Base-by-base conservation (phyloP, 2,888 invertebrate genomes). In the Ophonus ardosiacus region DNA sequence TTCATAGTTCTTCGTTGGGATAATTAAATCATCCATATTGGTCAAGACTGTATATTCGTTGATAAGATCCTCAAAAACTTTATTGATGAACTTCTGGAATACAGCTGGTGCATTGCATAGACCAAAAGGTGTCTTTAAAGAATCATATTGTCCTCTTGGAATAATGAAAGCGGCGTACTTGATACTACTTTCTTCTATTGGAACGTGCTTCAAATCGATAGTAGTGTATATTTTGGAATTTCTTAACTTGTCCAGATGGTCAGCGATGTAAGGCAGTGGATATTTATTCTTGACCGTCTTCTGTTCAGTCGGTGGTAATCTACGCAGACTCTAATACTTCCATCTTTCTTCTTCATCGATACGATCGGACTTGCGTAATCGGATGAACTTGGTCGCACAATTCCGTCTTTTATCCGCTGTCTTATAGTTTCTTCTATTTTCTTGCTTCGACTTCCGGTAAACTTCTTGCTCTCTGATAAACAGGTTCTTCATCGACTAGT, bases 121-220 rank as follows among this genome's bases (percentile, higher is more conserved):
- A n/a, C n/a, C n/a, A n/a, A n/a, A n/a, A n/a, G n/a, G n/a, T n/a
- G n/a, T n/a, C n/a, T 88, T 89, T 17, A 87, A 65, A 81, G 90
- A 89, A 84, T 90, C 90, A 86, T 87, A 89, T 56, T 88, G 89
- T 21, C 88, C 88, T 86, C 87, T 86, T 4, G 86, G 88, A 10
- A 88, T 88, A 5, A 89, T 88, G 86, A 90, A 90, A 0, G 90
- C 85, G 0, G 89, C 89, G 56, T 89, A 89, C 85, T 88, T 88
- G 0, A 82, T 43, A 13, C 87, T 86, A 15, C 83, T 76, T 43
- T 85, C 68, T 7, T 87, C 85, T 0, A 89, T 83, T 6, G 85
- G 85, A 7, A 89, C 87, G 85, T 89, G 88, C 85, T 88, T 88
- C n/a, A 87, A 59, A 85, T 88, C 87, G 13, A 87, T n/a, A n/a